Percentiles rank a stretch among this genome's conserved stretches.
phyloP scores from a whole-genome alignment of 2,113 vertebrate genomes.

The Phaethornis superciliosus region DNA sequence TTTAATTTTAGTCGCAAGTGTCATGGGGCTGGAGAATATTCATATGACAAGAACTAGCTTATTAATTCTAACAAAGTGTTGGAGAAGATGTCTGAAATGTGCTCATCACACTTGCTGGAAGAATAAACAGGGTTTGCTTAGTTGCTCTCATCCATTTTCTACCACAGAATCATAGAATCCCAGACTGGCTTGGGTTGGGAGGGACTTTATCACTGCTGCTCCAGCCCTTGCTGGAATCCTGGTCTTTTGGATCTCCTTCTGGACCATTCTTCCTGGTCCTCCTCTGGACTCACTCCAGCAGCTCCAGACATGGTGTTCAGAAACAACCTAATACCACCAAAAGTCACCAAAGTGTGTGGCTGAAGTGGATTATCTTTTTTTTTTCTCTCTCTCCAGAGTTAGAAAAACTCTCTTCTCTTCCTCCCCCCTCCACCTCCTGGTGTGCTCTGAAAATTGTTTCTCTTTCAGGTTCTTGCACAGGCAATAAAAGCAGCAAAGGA shows the following conservation, averaged over 20 bases:
- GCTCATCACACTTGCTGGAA: background rate
- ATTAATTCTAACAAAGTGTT: background rate
- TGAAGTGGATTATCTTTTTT: background rate
- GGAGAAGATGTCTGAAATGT: background rate
- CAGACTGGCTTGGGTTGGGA: too few species aligned
- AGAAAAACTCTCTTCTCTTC: background rate
- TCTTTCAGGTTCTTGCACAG: conserved; percentile 89
- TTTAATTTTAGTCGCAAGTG: conserved; percentile 7
- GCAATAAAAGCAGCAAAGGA: conserved; percentile 97
- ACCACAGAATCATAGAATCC: too few species aligned
- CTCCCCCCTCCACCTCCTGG: too few species aligned
- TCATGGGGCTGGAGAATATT: background rate
- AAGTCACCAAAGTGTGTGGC: background rate
- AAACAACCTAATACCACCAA: background rate
- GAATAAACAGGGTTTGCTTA: background rate
- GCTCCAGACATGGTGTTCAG: too few species aligned
- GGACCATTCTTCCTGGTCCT: too few species aligned
- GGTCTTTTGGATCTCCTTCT: too few species aligned
- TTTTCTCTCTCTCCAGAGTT: background rate
- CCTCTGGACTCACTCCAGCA: too few species aligned
- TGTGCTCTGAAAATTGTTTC: background rate
- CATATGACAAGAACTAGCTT: background rate
- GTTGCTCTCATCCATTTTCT: background rate
- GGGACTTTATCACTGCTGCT: too few species aligned
- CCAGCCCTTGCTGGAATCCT: too few species aligned